Conservation (phyloP, 1,140 invertebrate genomes). For the Cydia pomonella region DNA sequence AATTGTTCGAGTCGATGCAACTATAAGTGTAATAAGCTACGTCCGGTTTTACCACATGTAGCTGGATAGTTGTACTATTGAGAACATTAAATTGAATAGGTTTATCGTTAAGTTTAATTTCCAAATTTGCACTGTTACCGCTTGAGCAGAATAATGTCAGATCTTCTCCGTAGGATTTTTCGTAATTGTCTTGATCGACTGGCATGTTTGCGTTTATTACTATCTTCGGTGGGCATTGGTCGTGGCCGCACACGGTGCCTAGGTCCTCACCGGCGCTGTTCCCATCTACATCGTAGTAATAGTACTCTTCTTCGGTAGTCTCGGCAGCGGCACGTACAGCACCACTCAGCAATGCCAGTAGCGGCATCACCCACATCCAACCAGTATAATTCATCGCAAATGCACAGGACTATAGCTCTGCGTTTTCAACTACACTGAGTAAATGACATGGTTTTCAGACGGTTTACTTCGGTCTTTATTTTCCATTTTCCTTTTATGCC, state of each 20-base stretch:
- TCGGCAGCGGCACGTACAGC: background rate
- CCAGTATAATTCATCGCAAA: background rate
- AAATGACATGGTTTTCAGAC: no score
- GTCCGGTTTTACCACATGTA: background rate
- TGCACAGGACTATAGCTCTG: no score
- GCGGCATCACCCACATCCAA: no score
- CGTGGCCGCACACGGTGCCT: background rate
- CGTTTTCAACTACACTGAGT: no score
- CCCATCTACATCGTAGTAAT: background rate
- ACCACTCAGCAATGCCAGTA: background rate
- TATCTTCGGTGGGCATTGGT: background rate
- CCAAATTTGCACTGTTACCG: background rate
- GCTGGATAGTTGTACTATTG: background rate
- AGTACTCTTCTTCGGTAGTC: background rate
- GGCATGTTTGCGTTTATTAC: background rate
- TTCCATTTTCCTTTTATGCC: no score
- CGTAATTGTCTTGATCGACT: background rate
- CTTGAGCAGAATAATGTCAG: background rate
- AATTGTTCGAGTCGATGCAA: background rate
- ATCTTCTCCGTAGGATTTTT: background rate
- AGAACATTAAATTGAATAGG: background rate
- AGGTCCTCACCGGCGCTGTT: background rate
- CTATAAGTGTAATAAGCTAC: background rate
- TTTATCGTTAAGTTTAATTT: background rate
- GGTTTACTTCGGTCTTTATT: no score